Conservation (phyloP, 2,797 vertebrate genomes). For the Anguilla anguilla region DNA sequence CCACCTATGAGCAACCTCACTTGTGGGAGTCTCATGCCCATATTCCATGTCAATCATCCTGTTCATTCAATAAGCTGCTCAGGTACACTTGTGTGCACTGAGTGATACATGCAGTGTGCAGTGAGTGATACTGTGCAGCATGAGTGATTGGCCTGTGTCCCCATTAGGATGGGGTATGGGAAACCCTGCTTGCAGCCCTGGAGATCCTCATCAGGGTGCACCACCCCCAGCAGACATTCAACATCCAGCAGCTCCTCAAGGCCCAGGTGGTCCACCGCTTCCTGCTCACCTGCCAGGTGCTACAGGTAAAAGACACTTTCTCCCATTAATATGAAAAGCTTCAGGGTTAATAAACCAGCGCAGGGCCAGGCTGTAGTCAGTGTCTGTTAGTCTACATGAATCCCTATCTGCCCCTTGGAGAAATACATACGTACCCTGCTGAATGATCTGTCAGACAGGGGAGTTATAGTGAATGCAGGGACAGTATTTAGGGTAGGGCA, state of each 20-base stretch:
- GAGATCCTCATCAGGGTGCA: slow-evolving; percentile 91
- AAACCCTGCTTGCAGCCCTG: slow-evolving; percentile 84
- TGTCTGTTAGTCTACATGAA: neutral
- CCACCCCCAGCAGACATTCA: slow-evolving; percentile 92
- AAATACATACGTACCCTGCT: neutral
- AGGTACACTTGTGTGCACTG: no score
- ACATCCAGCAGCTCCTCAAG: slow-evolving; percentile 90
- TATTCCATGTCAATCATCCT: neutral
- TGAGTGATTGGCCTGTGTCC: neutral
- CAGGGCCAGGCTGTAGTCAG: neutral
- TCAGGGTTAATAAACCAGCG: neutral
- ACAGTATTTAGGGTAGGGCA: neutral
- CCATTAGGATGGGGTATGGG: slow-evolving; percentile 89
- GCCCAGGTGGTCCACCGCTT: slow-evolving; percentile 91
- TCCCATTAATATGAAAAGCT: neutral
- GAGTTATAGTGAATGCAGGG: neutral
- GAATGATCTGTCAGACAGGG: neutral
- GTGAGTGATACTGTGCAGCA: neutral
- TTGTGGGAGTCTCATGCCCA: neutral
- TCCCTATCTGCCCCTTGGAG: neutral
- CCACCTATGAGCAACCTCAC: neutral
- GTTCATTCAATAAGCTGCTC: no score
- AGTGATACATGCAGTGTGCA: no score
- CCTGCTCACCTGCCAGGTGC: slow-evolving; percentile 91
- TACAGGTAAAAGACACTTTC: slow-evolving; percentile 78